Evolutionary conservation across 2,888 invertebrate genomes (phyloP).

Genomic region (Torymus texanus): DNA sequence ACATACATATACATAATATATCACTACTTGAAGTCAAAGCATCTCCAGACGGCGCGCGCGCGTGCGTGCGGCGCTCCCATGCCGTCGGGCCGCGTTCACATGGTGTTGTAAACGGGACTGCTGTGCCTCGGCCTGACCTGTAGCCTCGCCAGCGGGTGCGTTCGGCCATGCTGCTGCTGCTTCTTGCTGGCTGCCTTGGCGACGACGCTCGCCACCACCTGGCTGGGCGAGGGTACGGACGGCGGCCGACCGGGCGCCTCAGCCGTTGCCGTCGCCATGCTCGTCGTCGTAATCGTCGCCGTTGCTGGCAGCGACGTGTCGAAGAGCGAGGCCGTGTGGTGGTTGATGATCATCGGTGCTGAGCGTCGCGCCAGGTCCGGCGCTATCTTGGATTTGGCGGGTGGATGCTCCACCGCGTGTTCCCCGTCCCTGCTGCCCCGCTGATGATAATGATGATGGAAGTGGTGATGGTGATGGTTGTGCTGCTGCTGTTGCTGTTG

Average conservation of each 20-base stretch:
- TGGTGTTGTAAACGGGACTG: slow-evolving; percentile 92
- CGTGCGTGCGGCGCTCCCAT: no score
- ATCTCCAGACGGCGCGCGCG: no score
- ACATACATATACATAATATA: slow-evolving; percentile 48
- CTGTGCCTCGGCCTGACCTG: slow-evolving; percentile 86
- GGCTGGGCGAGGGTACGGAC: slow-evolving; percentile 76
- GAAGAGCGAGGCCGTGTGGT: slow-evolving; percentile 58
- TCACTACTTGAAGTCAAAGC: slow-evolving; percentile 38
- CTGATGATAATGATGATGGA: slow-evolving; percentile 13
- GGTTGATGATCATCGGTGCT: slow-evolving; percentile 69
- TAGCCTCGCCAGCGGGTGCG: slow-evolving; percentile 92
- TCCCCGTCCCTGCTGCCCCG: slow-evolving; percentile 61
- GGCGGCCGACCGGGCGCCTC: slow-evolving; percentile 73
- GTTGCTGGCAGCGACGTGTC: slow-evolving; percentile 42
- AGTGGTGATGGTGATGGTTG: slow-evolving; percentile 1
- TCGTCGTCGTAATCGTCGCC: no score
- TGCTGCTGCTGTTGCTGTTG: no score
- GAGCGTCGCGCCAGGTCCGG: slow-evolving; percentile 71
- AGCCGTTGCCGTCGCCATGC: slow-evolving; percentile 47
- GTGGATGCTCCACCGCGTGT: slow-evolving; percentile 69
- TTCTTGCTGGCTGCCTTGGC: slow-evolving; percentile 85
- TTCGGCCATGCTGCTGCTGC: slow-evolving; percentile 93
- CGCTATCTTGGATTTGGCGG: slow-evolving; percentile 69
- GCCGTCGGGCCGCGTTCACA: slow-evolving; percentile 78
- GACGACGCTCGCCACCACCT: slow-evolving; percentile 82